Conservation (phyloP, 35 echinoderm and acorn worm species). For the Patiria miniata region DNA sequence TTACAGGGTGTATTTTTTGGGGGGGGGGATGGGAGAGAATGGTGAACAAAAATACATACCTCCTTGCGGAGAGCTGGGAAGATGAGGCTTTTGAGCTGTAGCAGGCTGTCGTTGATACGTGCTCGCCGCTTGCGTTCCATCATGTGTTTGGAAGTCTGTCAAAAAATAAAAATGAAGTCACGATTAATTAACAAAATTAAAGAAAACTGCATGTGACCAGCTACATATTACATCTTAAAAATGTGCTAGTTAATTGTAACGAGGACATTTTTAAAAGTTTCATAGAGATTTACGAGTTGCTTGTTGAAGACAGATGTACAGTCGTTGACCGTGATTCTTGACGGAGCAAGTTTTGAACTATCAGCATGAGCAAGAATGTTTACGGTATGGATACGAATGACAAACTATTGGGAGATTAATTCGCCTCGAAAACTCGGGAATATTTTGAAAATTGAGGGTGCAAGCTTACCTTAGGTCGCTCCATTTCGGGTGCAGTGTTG, state of each 20-base stretch:
- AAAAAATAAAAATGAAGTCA: conserved; percentile 30
- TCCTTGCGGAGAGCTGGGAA: conserved; percentile 85
- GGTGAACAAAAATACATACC: conserved; percentile 52
- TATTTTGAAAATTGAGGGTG: not conserved
- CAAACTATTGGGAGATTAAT: not conserved
- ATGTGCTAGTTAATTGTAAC: not conserved
- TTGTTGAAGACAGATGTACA: too few relatives aligned
- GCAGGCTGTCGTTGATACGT: conserved; percentile 85
- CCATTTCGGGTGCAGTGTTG: not conserved
- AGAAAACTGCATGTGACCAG: not conserved
- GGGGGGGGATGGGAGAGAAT: not conserved
- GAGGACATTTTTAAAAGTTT: not conserved
- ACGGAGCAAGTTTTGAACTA: too few relatives aligned
- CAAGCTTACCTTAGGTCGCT: conserved; percentile 4
- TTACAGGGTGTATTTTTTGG: not conserved
- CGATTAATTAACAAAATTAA: not conserved
- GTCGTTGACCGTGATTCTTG: too few relatives aligned
- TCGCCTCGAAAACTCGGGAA: not conserved
- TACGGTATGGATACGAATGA: not conserved
- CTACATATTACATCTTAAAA: too few relatives aligned
- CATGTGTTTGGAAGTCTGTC: conserved; percentile 87
- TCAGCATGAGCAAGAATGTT: too few relatives aligned
- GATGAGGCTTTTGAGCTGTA: conserved; percentile 86
- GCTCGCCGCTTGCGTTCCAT: conserved; percentile 84
- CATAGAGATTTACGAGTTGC: not conserved